These are phyloP conservation scores for Laticauda colubrina DNA, from an alignment of 2,113 vertebrate species.

Conservation along the genomic window DNA sequence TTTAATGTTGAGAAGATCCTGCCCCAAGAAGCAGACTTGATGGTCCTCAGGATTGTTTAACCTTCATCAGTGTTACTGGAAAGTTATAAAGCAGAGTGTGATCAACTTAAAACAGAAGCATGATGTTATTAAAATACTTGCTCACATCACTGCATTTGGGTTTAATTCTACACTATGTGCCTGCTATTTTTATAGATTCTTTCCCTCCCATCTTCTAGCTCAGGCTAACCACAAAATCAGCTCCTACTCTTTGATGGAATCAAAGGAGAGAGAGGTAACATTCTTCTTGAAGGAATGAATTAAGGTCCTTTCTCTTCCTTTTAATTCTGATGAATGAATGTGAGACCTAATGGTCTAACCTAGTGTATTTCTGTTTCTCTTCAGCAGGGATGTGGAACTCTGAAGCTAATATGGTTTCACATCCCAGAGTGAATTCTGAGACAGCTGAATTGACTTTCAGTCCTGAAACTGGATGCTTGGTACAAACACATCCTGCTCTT, in stretches of 20 bases:
- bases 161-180: not conserved
- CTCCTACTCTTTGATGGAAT: not conserved
- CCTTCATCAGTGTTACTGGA: not conserved
- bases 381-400: not conserved
- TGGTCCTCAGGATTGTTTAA: not conserved
- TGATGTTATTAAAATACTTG: not conserved
- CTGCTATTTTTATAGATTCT: not conserved
- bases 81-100: not conserved
- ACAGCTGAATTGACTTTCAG: conserved; percentile 3
- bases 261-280: not conserved
- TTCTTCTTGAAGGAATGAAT: not conserved
- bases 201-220: not conserved
- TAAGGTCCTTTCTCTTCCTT: not conserved
- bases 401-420: conserved; percentile 2
- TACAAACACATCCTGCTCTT: not conserved
- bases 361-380: conserved; percentile 27
- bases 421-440: not conserved
- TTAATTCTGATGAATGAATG: conserved; percentile 8
- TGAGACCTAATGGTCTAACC: conserved; percentile 47
- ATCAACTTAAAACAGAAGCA: not conserved
- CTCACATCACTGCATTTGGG: not conserved
- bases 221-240: not conserved
- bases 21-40: not conserved
- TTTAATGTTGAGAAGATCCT: not conserved
- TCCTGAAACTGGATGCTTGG: not conserved